These are phyloP conservation scores for Heliconius ismenius DNA, from an alignment of 2,888 invertebrate species.

Conservation along the genomic window DNA sequence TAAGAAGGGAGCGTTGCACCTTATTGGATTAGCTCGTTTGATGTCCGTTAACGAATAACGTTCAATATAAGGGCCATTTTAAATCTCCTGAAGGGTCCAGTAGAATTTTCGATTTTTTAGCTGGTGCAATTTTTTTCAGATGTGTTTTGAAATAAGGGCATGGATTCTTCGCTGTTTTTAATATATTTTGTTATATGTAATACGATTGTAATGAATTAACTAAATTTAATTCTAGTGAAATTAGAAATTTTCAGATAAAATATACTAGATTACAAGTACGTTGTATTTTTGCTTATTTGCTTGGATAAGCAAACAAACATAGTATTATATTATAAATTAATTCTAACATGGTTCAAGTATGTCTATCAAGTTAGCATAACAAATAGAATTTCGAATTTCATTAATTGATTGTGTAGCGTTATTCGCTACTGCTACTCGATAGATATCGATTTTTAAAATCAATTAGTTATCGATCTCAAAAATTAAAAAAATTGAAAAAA, in stretches of 20 bases:
- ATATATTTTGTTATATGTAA: background rate
- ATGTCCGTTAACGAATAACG: slow-evolving; percentile 67
- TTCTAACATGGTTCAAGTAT: too few species aligned
- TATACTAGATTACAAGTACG: background rate
- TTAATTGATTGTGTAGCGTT: too few species aligned
- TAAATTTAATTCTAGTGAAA: background rate
- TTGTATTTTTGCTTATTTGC: background rate
- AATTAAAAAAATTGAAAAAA: background rate
- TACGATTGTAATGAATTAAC: background rate
- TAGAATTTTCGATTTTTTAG: slow-evolving; percentile 9
- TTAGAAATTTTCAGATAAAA: background rate
- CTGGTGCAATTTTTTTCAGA: background rate
- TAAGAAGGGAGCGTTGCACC: slow-evolving; percentile 70
- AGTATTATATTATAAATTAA: too few species aligned
- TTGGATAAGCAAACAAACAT: background rate
- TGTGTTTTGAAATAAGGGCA: background rate
- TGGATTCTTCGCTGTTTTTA: background rate
- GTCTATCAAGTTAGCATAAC: too few species aligned
- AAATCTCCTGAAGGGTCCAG: slow-evolving; percentile 30
- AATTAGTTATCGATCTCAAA: too few species aligned
- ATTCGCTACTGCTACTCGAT: too few species aligned
- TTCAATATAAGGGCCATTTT: slow-evolving; percentile 64
- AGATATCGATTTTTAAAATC: too few species aligned
- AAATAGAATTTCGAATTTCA: too few species aligned
- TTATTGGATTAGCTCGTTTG: slow-evolving; percentile 80